A percentile compares a stretch with the other conserved stretches of the same genome.
Evolutionary conservation across 2,888 invertebrate genomes (phyloP).

Genomic region (Ormia ochracea): DNA sequence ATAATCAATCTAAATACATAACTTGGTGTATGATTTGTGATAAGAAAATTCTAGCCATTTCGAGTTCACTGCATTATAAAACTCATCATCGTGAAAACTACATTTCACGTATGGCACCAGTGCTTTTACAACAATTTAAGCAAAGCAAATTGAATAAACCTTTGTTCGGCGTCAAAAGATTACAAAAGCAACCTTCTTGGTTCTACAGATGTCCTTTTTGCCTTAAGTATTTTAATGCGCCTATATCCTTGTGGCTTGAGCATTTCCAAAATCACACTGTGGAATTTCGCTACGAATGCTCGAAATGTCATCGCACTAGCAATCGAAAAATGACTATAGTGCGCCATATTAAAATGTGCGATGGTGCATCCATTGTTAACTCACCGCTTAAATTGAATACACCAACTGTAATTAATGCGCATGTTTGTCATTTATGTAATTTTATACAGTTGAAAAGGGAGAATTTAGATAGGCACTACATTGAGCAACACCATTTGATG

Average conservation of each 20-base stretch:
- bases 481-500: constrained; percentile 67
- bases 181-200: constrained; percentile 37
- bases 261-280: constrained; percentile 88
- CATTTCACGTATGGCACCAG: constrained; percentile 69
- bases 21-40: constrained; percentile 69
- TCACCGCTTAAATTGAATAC: constrained; percentile 22
- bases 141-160: constrained; percentile 55
- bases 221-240: constrained; percentile 62
- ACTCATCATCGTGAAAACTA: constrained; percentile 69
- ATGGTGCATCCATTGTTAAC: constrained; percentile 45
- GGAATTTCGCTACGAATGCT: constrained; percentile 84
- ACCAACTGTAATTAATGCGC: constrained; percentile 75
- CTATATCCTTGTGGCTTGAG: constrained; percentile 77
- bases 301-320: constrained; percentile 77
- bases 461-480: constrained; percentile 81
- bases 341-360: constrained; percentile 50
- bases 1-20: constrained; percentile 67
- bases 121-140: constrained; percentile 66
- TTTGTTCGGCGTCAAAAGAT: constrained; percentile 57
- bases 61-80: constrained; percentile 73
- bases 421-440: constrained; percentile 85
- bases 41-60: constrained; percentile 18
- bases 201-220: constrained; percentile 72
- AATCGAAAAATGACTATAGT: neutral
- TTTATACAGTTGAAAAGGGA: constrained; percentile 82